phyloP scores from a whole-genome alignment of 2,113 vertebrate genomes.

The Hylia prasina region DNA sequence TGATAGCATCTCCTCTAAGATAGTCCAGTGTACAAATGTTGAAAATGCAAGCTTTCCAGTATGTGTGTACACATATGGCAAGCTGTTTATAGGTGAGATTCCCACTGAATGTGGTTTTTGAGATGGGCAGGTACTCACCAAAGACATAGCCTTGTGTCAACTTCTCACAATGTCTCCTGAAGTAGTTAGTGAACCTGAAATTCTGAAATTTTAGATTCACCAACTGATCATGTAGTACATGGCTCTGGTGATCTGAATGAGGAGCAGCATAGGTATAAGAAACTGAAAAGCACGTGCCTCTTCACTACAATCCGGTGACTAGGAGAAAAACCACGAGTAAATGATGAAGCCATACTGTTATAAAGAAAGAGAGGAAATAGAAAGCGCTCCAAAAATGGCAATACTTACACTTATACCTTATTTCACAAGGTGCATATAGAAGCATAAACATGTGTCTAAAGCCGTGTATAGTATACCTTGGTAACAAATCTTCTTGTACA shows the following conservation, averaged over 20 bases:
- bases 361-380: not conserved
- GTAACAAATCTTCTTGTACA: not conserved
- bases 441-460: not conserved
- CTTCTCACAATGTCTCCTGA: not conserved
- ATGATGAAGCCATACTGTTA: not conserved
- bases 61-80: not conserved
- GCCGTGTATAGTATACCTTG: not conserved
- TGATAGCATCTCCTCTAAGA: not conserved
- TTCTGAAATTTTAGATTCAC: not conserved
- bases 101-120: not conserved
- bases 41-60: not conserved
- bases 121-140: not conserved
- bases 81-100: not conserved
- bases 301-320: not conserved
- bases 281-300: not conserved
- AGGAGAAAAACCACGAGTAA: not conserved
- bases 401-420: not conserved
- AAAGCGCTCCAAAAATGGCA: not conserved
- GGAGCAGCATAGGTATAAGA: not conserved
- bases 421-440: not conserved
- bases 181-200: not conserved
- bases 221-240: not conserved
- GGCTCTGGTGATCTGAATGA: not conserved
- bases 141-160: not conserved
- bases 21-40: not conserved